Percentiles rank a stretch among this genome's conserved stretches.
phyloP scores from a whole-genome alignment of 2,113 vertebrate species.

The Bathybates hornii region DNA sequence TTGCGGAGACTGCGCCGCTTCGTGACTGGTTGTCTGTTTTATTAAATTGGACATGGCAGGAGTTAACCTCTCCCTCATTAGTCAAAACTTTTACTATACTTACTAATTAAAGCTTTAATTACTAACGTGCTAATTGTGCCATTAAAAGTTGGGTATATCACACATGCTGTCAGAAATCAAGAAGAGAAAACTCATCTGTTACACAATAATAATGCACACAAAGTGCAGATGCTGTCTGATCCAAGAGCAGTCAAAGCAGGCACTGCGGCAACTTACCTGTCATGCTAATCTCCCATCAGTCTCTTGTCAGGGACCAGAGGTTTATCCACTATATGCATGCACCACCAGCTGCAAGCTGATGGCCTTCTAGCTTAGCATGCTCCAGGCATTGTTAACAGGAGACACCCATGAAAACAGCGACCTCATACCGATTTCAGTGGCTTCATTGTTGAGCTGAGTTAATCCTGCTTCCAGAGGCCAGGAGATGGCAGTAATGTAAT shows the following conservation, averaged over 20 bases:
- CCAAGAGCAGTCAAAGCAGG: not conserved
- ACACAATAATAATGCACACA: not conserved
- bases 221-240: not conserved
- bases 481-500: not conserved
- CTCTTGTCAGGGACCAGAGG: not conserved
- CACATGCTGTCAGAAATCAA: accelerated
- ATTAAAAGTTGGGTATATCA: not conserved
- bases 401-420: not conserved
- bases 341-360: not conserved
- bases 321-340: not conserved
- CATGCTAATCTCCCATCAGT: not conserved
- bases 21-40: not conserved
- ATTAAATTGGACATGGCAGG: not conserved
- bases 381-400: not conserved
- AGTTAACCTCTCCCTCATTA: not conserved
- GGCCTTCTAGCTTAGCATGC: not conserved
- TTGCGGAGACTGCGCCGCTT: not conserved
- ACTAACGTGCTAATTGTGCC: not conserved
- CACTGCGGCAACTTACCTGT: accelerated
- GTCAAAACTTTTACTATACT: not conserved
- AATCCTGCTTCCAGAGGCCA: not conserved
- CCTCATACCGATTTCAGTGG: not conserved
- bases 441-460: not conserved
- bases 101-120: not conserved
- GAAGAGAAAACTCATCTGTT: not conserved